phyloP scores from a whole-genome alignment of 2,113 vertebrate genomes.

The Balaeniceps rex region DNA sequence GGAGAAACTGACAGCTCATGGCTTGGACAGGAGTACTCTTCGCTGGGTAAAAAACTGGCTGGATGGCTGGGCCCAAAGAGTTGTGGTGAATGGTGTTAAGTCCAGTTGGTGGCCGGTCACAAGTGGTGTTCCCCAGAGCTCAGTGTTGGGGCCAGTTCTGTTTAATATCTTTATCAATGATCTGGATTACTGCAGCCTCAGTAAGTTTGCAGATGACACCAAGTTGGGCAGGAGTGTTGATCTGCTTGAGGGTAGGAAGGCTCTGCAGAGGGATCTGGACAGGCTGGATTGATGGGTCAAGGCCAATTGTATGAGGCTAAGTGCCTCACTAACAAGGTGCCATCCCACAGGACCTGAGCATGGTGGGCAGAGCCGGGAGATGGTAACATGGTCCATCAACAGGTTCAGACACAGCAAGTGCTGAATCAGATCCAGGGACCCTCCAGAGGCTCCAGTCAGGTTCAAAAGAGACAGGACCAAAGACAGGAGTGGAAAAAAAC shows the following conservation, averaged over 20 bases:
- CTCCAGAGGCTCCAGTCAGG: neutral
- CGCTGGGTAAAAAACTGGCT: neutral
- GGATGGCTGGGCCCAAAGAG: neutral
- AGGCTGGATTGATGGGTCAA: no score
- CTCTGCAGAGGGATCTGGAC: no score
- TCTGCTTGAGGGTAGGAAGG: no score
- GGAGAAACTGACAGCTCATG: neutral
- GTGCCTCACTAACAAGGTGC: neutral
- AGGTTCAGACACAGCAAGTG: neutral
- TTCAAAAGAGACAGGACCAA: neutral
- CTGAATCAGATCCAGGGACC: neutral
- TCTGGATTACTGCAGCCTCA: neutral
- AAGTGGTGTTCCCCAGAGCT: neutral
- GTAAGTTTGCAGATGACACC: no score
- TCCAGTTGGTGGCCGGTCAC: neutral
- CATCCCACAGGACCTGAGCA: neutral
- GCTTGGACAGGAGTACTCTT: neutral
- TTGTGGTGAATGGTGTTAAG: neutral
- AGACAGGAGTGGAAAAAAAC: neutral
- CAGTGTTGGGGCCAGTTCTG: neutral
- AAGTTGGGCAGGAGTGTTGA: no score
- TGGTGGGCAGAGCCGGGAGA: fast-evolving
- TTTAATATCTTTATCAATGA: neutral
- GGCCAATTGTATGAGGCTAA: neutral
- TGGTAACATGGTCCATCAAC: neutral